A percentile compares a stretch with the other conserved stretches of the same genome.
Evolutionary conservation across 1,140 invertebrate species (phyloP).

Genomic region (Drosophila chauvacae): DNA sequence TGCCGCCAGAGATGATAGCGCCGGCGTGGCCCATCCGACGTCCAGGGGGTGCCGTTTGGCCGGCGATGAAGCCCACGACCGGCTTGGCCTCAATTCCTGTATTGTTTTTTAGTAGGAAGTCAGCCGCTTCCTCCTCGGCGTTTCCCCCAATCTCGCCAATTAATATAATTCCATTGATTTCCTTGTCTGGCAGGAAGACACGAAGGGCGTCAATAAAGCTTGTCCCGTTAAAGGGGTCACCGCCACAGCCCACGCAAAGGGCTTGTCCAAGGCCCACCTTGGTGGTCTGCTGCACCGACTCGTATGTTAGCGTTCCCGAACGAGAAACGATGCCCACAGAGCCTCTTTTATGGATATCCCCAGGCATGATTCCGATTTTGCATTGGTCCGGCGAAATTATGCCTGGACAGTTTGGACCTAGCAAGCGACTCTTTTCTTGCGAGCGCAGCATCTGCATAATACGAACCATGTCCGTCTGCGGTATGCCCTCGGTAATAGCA

Average conservation of each 20-base stretch:
- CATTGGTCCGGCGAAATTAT: conserved; percentile 98
- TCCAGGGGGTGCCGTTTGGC: conserved; percentile 98
- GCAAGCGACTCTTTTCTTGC: conserved; percentile 96
- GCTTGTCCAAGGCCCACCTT: conserved; percentile 97
- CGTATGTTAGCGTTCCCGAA: conserved; percentile 99
- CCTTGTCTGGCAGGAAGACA: conserved; percentile 95
- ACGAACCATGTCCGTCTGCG: conserved; percentile 99
- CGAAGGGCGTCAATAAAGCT: conserved; percentile 99
- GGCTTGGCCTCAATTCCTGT: conserved; percentile 95
- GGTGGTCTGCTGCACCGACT: conserved; percentile 98
- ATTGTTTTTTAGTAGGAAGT: conserved; percentile 96
- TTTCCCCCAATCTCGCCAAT: conserved; percentile 99
- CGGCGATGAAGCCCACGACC: conserved; percentile 99
- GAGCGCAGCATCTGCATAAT: conserved; percentile 94
- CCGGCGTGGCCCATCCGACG: conserved; percentile 99
- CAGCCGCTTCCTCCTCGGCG: conserved; percentile 98
- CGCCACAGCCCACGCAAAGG: conserved; percentile 98
- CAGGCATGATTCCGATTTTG: conserved; percentile 99
- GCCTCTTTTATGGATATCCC: conserved; percentile 97
- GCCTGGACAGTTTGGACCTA: conserved; percentile 99
- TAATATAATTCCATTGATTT: conserved; percentile 98
- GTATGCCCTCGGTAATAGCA: conserved; percentile 99
- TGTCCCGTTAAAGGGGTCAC: conserved; percentile 99
- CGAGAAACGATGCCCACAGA: conserved; percentile 98
- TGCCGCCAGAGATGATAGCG: conserved; percentile 99